These are phyloP conservation scores for Sinella curviseta DNA, from an alignment of 1,140 invertebrate species.

Conservation along the genomic window DNA sequence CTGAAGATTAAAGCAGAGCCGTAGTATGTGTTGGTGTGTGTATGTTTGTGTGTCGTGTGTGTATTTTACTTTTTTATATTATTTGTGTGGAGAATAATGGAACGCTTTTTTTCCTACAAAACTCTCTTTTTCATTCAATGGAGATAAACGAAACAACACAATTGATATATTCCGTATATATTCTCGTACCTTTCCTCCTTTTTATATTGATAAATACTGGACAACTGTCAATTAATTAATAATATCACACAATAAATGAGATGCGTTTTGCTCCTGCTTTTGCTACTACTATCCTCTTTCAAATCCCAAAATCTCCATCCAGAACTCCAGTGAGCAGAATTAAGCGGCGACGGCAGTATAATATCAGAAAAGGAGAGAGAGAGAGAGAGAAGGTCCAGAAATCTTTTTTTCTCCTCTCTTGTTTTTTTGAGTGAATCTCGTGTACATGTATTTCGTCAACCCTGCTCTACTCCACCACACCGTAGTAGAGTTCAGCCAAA, in stretches of 20 bases:
- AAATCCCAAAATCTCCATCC: background rate
- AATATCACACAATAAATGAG: conserved; percentile 1
- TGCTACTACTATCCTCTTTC: background rate
- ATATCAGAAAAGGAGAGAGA: conserved; percentile 8
- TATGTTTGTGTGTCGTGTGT: too few species aligned
- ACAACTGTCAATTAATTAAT: conserved; percentile 18
- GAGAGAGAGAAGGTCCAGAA: conserved; percentile 7
- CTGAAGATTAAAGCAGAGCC: too few species aligned
- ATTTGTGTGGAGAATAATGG: too few species aligned
- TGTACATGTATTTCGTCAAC: background rate
- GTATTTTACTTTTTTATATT: too few species aligned
- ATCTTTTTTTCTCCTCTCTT: conserved; percentile 9
- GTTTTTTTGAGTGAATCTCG: background rate
- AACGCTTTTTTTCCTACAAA: too few species aligned
- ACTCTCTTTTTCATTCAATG: too few species aligned
- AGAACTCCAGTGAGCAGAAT: background rate
- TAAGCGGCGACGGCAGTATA: conserved; percentile 15
- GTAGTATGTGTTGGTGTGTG: too few species aligned
- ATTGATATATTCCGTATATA: too few species aligned
- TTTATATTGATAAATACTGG: conserved; percentile 2
- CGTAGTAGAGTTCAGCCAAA: background rate
- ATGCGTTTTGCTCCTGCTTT: background rate
- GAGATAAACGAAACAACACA: too few species aligned
- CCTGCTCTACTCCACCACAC: background rate
- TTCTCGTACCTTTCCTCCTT: too few species aligned